phyloP scores from a whole-genome alignment of 2,888 invertebrate species.

The Xestia sexstrigata region DNA sequence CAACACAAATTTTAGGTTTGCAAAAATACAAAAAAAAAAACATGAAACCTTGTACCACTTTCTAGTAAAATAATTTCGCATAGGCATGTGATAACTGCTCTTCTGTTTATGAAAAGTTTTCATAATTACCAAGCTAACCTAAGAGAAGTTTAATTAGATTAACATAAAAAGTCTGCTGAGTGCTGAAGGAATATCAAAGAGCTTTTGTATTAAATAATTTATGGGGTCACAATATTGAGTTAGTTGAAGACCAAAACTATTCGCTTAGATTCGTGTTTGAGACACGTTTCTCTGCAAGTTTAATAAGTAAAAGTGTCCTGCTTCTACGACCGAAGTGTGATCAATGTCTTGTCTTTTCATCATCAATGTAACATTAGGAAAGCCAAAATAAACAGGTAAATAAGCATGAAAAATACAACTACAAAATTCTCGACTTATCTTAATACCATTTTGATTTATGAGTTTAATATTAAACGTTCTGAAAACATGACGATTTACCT shows the following conservation, averaged over 20 bases:
- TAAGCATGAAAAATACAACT: background rate
- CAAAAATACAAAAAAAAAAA: conserved; percentile 8
- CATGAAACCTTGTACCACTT: background rate
- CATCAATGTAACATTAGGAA: background rate
- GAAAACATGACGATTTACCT: conserved; percentile 38
- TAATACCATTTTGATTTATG: conserved; percentile 34
- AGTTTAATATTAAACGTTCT: conserved; percentile 30
- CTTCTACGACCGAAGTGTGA: background rate
- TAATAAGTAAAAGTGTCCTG: background rate
- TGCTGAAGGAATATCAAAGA: conserved; percentile 7
- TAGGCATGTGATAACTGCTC: background rate
- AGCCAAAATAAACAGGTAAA: background rate
- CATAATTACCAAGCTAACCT: conserved; percentile 5
- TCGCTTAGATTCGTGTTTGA: background rate
- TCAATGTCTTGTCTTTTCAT: background rate
- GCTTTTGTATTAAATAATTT: background rate
- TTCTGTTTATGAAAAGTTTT: background rate
- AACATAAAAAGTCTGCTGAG: background rate
- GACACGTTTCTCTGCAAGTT: background rate
- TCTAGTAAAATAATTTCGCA: background rate
- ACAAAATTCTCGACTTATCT: conserved; percentile 20
- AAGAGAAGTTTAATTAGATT: conserved; percentile 9
- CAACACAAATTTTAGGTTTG: background rate
- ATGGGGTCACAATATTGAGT: background rate
- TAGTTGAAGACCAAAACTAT: background rate